Conservation (phyloP, 2,888 invertebrate genomes). For the Hydropsyche betteni region DNA sequence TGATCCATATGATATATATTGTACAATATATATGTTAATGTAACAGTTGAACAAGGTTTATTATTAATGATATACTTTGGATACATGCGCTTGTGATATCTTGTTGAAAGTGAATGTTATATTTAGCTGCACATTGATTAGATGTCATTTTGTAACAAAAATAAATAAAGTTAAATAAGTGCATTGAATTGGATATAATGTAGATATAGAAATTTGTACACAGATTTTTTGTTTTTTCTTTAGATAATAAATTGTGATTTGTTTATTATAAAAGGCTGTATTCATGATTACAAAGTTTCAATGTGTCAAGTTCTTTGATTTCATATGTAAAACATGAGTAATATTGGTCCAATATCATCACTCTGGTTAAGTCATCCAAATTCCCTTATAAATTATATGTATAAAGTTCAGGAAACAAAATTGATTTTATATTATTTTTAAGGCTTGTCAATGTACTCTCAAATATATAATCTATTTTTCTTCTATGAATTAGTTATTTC, state of each 20-base stretch:
- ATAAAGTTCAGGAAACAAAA: not conserved
- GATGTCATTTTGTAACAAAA: constrained; percentile 59
- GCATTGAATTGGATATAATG: constrained; percentile 48
- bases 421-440: constrained; percentile 13
- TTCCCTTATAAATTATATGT: constrained; percentile 30
- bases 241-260: constrained; percentile 8
- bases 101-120: constrained; percentile 49
- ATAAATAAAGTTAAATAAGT: constrained; percentile 44
- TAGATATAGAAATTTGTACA: constrained; percentile 43
- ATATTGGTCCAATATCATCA: constrained; percentile 36
- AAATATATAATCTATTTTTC: constrained; percentile 22
- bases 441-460: constrained; percentile 45
- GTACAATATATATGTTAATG: constrained; percentile 15
- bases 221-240: constrained; percentile 10
- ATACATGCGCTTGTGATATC: constrained; percentile 50
- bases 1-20: constrained; percentile 30
- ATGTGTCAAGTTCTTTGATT: not conserved
- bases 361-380: constrained; percentile 42
- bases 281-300: constrained; percentile 35
- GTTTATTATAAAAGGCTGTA: constrained; percentile 14
- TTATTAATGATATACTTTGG: constrained; percentile 33
- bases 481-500: constrained; percentile 30
- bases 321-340: constrained; percentile 1
- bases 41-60: constrained; percentile 38
- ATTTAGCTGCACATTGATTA: constrained; percentile 55